phyloP scores from a whole-genome alignment of 1,140 invertebrate species.

The Apolygus lucorum region DNA sequence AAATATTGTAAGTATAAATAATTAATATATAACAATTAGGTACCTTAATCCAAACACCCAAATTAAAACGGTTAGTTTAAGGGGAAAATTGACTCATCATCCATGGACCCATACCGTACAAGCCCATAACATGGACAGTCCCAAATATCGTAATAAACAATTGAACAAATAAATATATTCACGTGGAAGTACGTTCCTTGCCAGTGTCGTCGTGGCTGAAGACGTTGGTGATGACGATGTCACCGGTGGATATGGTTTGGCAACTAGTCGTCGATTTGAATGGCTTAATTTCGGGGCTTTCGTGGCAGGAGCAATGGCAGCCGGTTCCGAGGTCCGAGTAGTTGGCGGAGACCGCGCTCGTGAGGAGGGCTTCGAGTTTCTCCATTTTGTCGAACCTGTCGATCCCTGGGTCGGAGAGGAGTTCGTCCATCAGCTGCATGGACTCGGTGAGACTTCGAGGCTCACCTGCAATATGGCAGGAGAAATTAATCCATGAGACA shows the following conservation, averaged over 20 bases:
- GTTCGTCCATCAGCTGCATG: conserved; percentile 81
- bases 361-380: conserved; percentile 71
- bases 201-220: conserved; percentile 52
- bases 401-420: conserved; percentile 71
- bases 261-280: conserved; percentile 39
- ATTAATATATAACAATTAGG: too few species aligned
- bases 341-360: conserved; percentile 50
- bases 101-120: too few species aligned
- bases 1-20: too few species aligned
- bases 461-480: conserved; percentile 31
- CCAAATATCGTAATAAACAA: too few species aligned
- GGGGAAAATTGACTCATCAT: too few species aligned
- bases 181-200: background rate
- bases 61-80: too few species aligned
- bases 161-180: too few species aligned
- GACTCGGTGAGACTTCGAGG: conserved; percentile 83
- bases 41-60: too few species aligned
- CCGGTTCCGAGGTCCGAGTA: conserved; percentile 4
- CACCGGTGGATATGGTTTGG: conserved; percentile 85
- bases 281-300: background rate
- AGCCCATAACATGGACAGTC: too few species aligned
- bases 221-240: conserved; percentile 83
- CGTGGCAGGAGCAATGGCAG: conserved; percentile 36
- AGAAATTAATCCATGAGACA: too few species aligned
- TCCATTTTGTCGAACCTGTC: conserved; percentile 80